A percentile compares a stretch with the other conserved stretches of the same genome.
Evolutionary conservation across 35 echinoderm and acorn worm genomes (phyloP).

Genomic region (Ophioderma brevispina): DNA sequence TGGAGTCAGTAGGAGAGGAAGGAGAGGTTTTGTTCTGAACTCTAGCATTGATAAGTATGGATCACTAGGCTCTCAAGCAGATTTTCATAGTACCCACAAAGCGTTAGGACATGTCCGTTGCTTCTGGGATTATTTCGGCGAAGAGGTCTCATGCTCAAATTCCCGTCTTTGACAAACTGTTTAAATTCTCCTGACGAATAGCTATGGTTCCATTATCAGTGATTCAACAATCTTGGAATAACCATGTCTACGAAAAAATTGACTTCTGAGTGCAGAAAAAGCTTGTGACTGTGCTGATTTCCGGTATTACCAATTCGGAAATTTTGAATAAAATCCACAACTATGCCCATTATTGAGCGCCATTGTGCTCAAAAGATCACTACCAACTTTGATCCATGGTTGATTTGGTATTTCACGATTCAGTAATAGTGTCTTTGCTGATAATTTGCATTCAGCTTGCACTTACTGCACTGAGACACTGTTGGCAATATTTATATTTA

Average conservation of each 20-base stretch:
- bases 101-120: conserved; percentile 29
- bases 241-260: conserved; percentile 55
- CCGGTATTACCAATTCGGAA: conserved; percentile 48
- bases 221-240: conserved; percentile 59
- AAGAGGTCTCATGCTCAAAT: not conserved
- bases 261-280: conserved; percentile 28
- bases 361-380: conserved; percentile 55
- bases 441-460: conserved; percentile 10
- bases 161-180: conserved; percentile 23
- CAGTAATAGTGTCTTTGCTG: conserved; percentile 52
- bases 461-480: conserved; percentile 54
- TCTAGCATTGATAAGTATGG: conserved; percentile 39
- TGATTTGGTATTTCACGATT: conserved; percentile 42
- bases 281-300: too few species aligned
- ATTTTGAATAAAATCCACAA: conserved; percentile 52
- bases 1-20: too few species aligned
- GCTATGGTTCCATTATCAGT: conserved; percentile 45
- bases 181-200: conserved; percentile 22
- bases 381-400: too few species aligned
- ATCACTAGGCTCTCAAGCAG: conserved; percentile 24
- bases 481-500: conserved; percentile 41
- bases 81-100: conserved; percentile 37
- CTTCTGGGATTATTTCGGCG: conserved; percentile 25
- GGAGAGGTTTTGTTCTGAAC: conserved; percentile 64
- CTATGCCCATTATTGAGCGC: conserved; percentile 29